A percentile compares a stretch with the other conserved stretches of the same genome.
Conservation (phyloP, 2,888 invertebrate genomes). For the Thera obeliscata region DNA sequence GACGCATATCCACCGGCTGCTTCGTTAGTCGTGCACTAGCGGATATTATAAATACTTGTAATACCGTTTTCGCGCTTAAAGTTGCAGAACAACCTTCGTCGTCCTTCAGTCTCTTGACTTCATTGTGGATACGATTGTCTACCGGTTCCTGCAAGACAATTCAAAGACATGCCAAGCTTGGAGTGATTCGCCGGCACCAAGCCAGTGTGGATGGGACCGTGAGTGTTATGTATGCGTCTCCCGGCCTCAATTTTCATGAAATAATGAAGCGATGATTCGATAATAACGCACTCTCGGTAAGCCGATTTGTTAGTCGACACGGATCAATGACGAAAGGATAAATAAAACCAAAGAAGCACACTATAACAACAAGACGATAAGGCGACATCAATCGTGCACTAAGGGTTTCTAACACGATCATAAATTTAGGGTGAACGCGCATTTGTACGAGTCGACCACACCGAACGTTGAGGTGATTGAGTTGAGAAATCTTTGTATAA, state of each 20-base stretch:
- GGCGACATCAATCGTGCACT: conserved; percentile 37
- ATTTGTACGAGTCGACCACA: not conserved
- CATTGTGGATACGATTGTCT: conserved; percentile 67
- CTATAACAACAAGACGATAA: conserved; percentile 23
- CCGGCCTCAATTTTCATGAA: conserved; percentile 5
- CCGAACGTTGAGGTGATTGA: too few species aligned
- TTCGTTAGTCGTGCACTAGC: conserved; percentile 1
- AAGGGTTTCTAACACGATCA: conserved; percentile 14
- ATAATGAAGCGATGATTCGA: conserved; percentile 22
- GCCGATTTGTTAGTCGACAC: conserved; percentile 32
- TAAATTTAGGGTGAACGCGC: not conserved
- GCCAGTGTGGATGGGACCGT: not conserved
- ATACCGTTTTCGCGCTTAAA: conserved; percentile 67
- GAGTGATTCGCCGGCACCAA: conserved; percentile 34
- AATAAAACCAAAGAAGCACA: conserved; percentile 64
- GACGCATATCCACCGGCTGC: conserved; percentile 5
- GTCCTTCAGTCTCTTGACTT: conserved; percentile 65
- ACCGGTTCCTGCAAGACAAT: conserved; percentile 73
- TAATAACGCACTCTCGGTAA: conserved; percentile 18
- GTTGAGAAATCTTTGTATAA: too few species aligned
- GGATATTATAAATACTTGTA: conserved; percentile 10
- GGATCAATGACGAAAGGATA: conserved; percentile 44
- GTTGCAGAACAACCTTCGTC: conserved; percentile 57
- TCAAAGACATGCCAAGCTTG: conserved; percentile 71
- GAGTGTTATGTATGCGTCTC: not conserved